Percentiles rank a stretch among this genome's conserved stretches.
Conservation (phyloP, 2,888 invertebrate genomes). For the Lottia scabra region DNA sequence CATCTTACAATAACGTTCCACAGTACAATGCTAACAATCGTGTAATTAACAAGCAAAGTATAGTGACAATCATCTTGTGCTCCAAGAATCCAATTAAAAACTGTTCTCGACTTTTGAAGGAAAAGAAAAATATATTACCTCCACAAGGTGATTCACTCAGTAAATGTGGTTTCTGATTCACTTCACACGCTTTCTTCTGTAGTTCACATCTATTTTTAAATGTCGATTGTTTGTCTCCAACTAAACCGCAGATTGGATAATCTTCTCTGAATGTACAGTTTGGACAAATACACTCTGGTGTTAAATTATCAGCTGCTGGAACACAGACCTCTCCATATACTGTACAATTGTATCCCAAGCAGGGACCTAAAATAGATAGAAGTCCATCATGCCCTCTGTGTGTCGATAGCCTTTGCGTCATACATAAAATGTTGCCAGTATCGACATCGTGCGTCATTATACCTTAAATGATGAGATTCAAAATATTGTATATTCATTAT, state of each 20-base stretch:
- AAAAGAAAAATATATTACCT: neutral
- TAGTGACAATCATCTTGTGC: too few relatives aligned
- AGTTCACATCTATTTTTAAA: conserved; percentile 29
- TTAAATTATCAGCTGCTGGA: neutral
- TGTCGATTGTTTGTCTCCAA: conserved; percentile 18
- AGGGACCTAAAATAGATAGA: neutral
- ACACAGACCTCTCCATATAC: neutral
- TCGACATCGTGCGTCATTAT: too few relatives aligned
- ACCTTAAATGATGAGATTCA: too few relatives aligned
- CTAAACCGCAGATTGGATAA: conserved; percentile 15
- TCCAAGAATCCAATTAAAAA: too few relatives aligned
- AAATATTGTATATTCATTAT: too few relatives aligned
- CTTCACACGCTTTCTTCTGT: conserved; percentile 20
- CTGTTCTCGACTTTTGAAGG: too few relatives aligned
- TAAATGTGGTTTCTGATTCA: conserved; percentile 5
- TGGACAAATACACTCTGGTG: conserved; percentile 14
- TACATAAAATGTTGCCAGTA: too few relatives aligned
- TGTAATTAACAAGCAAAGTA: too few relatives aligned
- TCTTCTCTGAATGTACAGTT: conserved; percentile 13
- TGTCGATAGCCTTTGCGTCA: too few relatives aligned
- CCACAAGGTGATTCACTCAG: neutral
- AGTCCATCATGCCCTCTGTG: too few relatives aligned
- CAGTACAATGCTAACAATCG: too few relatives aligned
- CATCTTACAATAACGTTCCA: too few relatives aligned
- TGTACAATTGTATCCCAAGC: neutral